Conservation (phyloP, 2,113 vertebrate species). For the Microcebus murinus region DNA sequence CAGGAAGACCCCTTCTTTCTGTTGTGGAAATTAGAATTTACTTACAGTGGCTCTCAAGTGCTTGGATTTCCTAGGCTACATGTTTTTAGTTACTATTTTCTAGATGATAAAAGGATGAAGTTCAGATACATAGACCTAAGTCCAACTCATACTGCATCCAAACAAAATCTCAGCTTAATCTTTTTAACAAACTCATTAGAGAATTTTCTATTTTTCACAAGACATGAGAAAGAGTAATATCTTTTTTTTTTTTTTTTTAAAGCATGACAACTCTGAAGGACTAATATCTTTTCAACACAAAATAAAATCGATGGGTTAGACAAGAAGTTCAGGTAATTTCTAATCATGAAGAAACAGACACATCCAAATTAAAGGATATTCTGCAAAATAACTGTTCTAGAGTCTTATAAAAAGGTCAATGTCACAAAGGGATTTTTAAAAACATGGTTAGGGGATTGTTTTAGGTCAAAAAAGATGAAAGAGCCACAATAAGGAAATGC, state of each 20-base stretch:
- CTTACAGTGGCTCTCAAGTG: neutral
- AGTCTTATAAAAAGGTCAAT: neutral
- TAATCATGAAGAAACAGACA: neutral
- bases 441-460: neutral
- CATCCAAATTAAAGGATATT: neutral
- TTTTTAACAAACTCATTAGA: neutral
- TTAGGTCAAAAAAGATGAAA: neutral
- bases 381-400: neutral
- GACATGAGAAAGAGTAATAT: neutral
- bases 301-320: neutral
- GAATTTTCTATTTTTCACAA: conserved; percentile 5
- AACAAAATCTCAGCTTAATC: neutral
- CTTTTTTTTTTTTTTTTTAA: too few relatives aligned
- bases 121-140: neutral
- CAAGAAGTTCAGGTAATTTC: conserved; percentile 44
- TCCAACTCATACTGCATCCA: neutral
- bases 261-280: too few relatives aligned
- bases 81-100: conserved; percentile 7
- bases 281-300: neutral
- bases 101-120: neutral
- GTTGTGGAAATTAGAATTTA: neutral
- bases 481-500: neutral
- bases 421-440: neutral
- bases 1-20: neutral
- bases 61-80: neutral